phyloP scores from a whole-genome alignment of 1,140 invertebrate genomes.

The Steinernema khuongi region DNA sequence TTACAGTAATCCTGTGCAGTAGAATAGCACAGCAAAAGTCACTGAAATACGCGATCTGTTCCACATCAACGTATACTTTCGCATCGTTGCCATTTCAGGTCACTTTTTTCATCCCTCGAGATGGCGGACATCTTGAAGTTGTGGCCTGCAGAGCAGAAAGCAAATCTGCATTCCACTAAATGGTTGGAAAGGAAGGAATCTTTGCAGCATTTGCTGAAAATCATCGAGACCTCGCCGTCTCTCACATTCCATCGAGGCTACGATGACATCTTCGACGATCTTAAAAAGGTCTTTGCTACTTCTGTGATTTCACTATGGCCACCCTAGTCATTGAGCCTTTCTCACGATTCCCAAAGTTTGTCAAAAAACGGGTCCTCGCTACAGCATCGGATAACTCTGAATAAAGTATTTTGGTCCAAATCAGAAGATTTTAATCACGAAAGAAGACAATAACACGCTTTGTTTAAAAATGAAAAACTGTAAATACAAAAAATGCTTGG shows the following conservation, averaged over 20 bases:
- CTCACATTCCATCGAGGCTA: slow-evolving; percentile 62
- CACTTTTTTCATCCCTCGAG: background rate
- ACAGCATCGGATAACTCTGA: too few relatives aligned
- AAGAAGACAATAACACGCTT: background rate
- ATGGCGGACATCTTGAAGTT: background rate
- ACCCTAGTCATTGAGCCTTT: too few relatives aligned
- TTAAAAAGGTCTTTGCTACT: slow-evolving; percentile 72
- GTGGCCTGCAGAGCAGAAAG: background rate
- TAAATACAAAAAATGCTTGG: too few relatives aligned
- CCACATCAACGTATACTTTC: too few relatives aligned
- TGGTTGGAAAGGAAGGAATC: slow-evolving; percentile 92
- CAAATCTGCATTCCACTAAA: slow-evolving; percentile 70
- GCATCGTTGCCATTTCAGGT: too few relatives aligned
- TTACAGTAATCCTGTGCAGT: too few relatives aligned
- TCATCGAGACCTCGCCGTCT: slow-evolving; percentile 68
- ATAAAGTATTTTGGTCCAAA: background rate
- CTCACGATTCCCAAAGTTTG: too few relatives aligned
- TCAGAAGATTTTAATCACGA: background rate
- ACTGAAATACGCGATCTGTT: too few relatives aligned
- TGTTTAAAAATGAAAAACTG: background rate
- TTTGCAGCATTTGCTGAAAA: slow-evolving; percentile 71
- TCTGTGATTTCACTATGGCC: too few relatives aligned
- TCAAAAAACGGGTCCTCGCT: too few relatives aligned
- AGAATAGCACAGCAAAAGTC: too few relatives aligned
- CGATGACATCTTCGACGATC: slow-evolving; percentile 73